phyloP scores from a whole-genome alignment of 2,797 vertebrate genomes.

The Periophthalmus magnuspinnatus region DNA sequence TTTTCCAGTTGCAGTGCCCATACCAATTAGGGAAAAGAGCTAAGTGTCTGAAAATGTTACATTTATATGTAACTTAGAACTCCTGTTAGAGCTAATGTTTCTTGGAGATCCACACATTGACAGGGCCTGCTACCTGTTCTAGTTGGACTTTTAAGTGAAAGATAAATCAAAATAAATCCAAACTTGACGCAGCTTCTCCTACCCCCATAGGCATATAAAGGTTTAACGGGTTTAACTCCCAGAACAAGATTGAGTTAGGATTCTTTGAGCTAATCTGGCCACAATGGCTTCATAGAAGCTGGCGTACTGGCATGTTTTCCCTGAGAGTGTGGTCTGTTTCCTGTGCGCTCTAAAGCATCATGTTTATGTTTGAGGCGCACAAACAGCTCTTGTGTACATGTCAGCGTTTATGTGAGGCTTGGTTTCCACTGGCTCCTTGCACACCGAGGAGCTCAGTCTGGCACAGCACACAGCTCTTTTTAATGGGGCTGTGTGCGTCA shows the following conservation, averaged over 20 bases:
- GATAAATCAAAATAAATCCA: not conserved
- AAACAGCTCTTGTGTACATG: conserved; percentile 61
- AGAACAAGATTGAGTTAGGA: conserved; percentile 3
- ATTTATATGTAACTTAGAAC: not conserved
- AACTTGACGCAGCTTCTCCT: not conserved
- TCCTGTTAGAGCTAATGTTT: not conserved
- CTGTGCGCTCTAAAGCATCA: conserved; percentile 46
- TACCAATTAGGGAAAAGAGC: not conserved
- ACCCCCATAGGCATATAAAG: not conserved
- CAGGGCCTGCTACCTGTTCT: not conserved
- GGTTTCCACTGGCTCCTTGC: conserved; percentile 79
- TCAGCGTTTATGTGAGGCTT: conserved; percentile 60
- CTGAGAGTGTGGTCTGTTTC: conserved; percentile 51
- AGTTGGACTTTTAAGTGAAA: not conserved
- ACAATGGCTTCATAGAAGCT: conserved; percentile 9
- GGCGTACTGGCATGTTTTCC: conserved; percentile 6
- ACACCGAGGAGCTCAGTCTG: conserved; percentile 68
- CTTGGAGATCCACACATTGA: not conserved
- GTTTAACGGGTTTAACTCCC: conserved; percentile 23
- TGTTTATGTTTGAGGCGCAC: conserved; percentile 66
- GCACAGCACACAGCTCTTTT: conserved; percentile 70
- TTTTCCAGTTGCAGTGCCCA: not conserved
- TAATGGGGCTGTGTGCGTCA: conserved; percentile 77
- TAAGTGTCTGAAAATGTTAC: not conserved
- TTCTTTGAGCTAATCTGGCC: conserved; percentile 7